Evolutionary conservation across 2,888 invertebrate species (phyloP).

Genomic region (Reticulitermes lucifugus): DNA sequence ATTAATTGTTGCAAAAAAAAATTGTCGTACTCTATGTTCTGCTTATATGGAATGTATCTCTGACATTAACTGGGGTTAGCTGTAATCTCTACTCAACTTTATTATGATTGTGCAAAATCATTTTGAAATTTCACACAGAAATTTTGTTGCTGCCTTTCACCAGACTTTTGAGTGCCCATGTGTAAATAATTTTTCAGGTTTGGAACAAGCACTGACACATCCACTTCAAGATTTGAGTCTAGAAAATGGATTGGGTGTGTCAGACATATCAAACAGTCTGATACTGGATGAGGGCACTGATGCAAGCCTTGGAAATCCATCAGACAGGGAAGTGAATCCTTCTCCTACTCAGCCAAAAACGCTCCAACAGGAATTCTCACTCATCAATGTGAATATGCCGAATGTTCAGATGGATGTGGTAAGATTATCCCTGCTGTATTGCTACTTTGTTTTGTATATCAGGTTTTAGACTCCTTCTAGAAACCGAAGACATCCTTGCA

Average conservation of each 20-base stretch:
- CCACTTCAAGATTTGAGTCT: conserved; percentile 44
- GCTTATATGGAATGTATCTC: no score
- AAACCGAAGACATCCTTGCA: no score
- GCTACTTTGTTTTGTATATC: no score
- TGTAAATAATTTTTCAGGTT: conserved; percentile 37
- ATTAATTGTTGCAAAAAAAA: no score
- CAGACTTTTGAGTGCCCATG: background rate
- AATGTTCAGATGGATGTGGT: conserved; percentile 71
- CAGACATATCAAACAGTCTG: conserved; percentile 40
- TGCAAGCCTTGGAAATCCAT: background rate
- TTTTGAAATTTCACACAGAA: background rate
- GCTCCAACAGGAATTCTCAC: conserved; percentile 80
- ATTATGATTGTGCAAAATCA: background rate
- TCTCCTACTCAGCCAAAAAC: conserved; percentile 66
- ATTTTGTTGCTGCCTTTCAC: background rate
- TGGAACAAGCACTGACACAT: conserved; percentile 47
- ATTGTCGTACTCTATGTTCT: no score
- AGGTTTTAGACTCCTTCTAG: no score
- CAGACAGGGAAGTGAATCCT: conserved; percentile 46
- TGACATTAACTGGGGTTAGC: no score
- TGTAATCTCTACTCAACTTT: no score
- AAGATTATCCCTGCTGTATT: conserved; percentile 50
- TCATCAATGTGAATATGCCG: conserved; percentile 80
- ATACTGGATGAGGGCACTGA: conserved; percentile 21
- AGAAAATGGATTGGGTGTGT: conserved; percentile 37